phyloP scores from a whole-genome alignment of 1,140 invertebrate species.

The Teleopsis dalmanni region DNA sequence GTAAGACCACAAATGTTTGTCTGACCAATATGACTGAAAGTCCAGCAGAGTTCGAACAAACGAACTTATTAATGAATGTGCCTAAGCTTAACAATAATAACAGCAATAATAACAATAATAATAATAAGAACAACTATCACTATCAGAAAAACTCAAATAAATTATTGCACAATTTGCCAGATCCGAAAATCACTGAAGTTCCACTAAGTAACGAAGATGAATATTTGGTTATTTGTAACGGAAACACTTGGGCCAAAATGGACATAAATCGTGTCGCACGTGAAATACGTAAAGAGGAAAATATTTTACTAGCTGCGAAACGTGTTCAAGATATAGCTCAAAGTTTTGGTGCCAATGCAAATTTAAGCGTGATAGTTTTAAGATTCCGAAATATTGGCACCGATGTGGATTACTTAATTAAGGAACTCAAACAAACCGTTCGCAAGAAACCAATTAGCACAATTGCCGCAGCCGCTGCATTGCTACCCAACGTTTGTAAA shows the following conservation, averaged over 20 bases:
- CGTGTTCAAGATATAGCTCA: constrained; percentile 72
- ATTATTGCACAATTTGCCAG: constrained; percentile 51
- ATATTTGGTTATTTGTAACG: constrained; percentile 71
- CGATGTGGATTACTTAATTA: constrained; percentile 66
- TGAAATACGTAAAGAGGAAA: constrained; percentile 65
- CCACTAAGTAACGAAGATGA: constrained; percentile 70
- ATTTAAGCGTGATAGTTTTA: constrained; percentile 69
- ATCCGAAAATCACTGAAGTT: constrained; percentile 67
- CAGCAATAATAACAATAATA: not conserved
- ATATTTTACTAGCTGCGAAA: constrained; percentile 70
- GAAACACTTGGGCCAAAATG: constrained; percentile 69
- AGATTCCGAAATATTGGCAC: constrained; percentile 56
- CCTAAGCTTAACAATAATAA: not conserved
- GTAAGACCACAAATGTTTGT: constrained; percentile 24
- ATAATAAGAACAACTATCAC: too few relatives aligned
- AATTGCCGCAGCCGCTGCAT: constrained; percentile 31
- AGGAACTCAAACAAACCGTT: constrained; percentile 65
- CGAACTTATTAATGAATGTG: too few relatives aligned
- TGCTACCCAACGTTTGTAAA: constrained; percentile 48
- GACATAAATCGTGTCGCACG: constrained; percentile 64
- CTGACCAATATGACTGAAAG: constrained; percentile 11
- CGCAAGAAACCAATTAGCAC: constrained; percentile 46
- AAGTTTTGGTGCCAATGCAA: constrained; percentile 72
- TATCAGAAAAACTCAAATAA: too few relatives aligned
- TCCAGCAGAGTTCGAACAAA: too few relatives aligned